Evolutionary conservation across 2,888 invertebrate genomes (phyloP).

Genomic region (Xestia ashworthii): DNA sequence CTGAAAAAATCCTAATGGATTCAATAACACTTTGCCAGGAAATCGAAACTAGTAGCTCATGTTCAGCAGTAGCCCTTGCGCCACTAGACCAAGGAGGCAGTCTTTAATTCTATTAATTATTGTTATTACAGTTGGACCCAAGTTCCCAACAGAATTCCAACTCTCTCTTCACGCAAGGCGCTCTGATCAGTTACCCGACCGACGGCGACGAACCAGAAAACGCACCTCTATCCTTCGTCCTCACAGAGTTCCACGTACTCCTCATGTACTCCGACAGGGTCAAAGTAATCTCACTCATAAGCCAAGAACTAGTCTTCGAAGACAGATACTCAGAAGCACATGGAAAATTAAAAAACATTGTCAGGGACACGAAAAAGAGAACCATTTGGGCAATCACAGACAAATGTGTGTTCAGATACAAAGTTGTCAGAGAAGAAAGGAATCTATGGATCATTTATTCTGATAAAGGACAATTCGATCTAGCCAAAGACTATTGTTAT

Average conservation of each 20-base stretch:
- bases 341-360: conserved; percentile 95
- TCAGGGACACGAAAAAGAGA: conserved; percentile 94
- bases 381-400: conserved; percentile 97
- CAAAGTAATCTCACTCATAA: conserved; percentile 95
- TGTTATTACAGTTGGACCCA: conserved; percentile 86
- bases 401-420: conserved; percentile 96
- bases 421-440: conserved; percentile 95
- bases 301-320: conserved; percentile 96
- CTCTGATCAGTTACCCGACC: conserved; percentile 83
- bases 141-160: conserved; percentile 87
- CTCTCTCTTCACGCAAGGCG: conserved; percentile 86
- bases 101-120: not conserved
- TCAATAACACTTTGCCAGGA: not conserved
- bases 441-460: conserved; percentile 97
- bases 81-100: not conserved
- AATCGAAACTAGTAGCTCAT: not conserved
- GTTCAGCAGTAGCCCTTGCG: not conserved
- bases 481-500: conserved; percentile 96
- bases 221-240: conserved; percentile 93
- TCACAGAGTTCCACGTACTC: conserved; percentile 97
- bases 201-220: conserved; percentile 82
- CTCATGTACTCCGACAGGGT: conserved; percentile 96
- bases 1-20: not conserved
- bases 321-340: conserved; percentile 95
- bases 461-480: conserved; percentile 95